Base-by-base conservation (phyloP, 2,888 invertebrate species). In the Acanthosepion pharaonis region DNA sequence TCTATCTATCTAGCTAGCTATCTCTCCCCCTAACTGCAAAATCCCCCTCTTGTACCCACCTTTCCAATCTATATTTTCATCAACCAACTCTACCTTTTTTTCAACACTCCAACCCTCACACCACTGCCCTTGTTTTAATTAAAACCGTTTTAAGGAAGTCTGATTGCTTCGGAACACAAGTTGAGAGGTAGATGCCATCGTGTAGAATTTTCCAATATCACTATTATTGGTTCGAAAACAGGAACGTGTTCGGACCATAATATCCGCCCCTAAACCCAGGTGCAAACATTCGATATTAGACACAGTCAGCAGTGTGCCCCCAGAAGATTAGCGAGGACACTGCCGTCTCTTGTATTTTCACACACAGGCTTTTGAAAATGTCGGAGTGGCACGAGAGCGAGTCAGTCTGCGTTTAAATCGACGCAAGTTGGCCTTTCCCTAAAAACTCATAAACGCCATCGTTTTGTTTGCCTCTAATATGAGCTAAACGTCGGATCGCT, bases 201-300 rank as follows among this genome's bases (percentile, higher is more conserved):
- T 78, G 78, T 78, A 78, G 78, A 78, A 78, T 78, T 78, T 78
- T 78, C 78, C 78, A 78, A 78, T 78, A 78, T 78, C 78, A 33
- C 78, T 33, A 78, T 78, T 78, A 78, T 78, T 78, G 78, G 78
- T 78, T 78, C n/a, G 78, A 78, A 78, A 78, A 78, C 78, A 78
- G 78, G 78, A 78, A 78, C 78, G 78, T 78, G 78, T 78, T 78
- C 78, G 78, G 78, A 78, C 78, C n/a, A 78, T 33, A 78, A 78
- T 78, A 78, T 78, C 78, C 78, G 78, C 78, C 78, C 78, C 78
- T 78, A 78, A 78, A 78, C 78, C 78, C 78, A 78, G 78, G 78
- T 78, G 78, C 78, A 78, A 78, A 78, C 78, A 78, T 78, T 78
- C n/a, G 78, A 78, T 78, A 78, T 78, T 78, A 78, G 78, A 78